Base-by-base conservation (phyloP, 2,113 vertebrate species). In the Rhinopomastus cyanomelas region DNA sequence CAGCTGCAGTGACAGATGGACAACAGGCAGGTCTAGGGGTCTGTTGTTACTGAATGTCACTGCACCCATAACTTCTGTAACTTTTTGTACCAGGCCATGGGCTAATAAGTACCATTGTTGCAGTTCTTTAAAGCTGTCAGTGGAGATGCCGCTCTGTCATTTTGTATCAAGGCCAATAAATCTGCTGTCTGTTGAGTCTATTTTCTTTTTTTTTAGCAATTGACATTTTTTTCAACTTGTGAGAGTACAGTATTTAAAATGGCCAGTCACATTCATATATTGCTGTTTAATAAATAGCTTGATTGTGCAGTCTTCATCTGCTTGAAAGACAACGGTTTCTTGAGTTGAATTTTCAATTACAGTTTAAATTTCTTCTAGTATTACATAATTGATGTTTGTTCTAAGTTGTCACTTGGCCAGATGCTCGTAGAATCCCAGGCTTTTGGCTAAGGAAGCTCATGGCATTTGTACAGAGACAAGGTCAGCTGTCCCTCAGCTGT, bases 391-490 rank as follows among this genome's bases (percentile, higher is more conserved):
- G 65, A 65, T 92, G 60, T 75, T 69, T 84, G 92, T 84, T 88
- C 66, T 69, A 73, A 76, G 66, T 59, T 96, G 93, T 95, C 92
- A 55, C 73, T 90, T 37, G 15, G 88, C 94, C 94, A 94, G 84
- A 65, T 92, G 88, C 88, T 94, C 1, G 11, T 81, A 86, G 93
- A 88, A 88, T 91, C 88, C 83, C 77, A 93, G 93, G 88, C 92
- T 90, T 11, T 52, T 65, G 74, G 92, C 94, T 92, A 94, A 37
- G 52, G 80, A 73, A 94, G 88, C 80, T 84, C 66, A 79, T 2
- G 5, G 66, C 51, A 37, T 76, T 81, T 79, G 62, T 84, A 8
- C 78, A 62, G 81, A 90, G 77, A 44, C 78, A 56, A 44, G 93
- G 81, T 94, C 90, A 90, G 81, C 83, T 93, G 83, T 92, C 81